Conservation (phyloP, 2,113 vertebrate genomes). For the Clupea harengus region DNA sequence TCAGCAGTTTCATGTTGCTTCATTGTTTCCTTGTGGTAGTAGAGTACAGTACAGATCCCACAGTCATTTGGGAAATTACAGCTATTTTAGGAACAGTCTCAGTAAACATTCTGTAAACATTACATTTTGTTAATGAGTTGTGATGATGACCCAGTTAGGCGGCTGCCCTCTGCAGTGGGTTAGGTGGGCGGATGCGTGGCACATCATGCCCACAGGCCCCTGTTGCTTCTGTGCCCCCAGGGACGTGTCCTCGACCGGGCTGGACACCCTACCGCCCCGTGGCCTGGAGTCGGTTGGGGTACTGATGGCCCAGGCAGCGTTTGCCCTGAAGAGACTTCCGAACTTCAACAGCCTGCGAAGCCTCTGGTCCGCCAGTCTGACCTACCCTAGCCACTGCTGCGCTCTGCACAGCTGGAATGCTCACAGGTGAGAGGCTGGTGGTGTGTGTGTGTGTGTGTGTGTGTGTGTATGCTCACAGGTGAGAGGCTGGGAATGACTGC, state of each 20-base stretch:
- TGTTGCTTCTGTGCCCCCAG: constrained; percentile 54
- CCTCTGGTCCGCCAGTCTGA: constrained; percentile 78
- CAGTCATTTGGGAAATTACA: background rate
- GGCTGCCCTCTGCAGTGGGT: background rate
- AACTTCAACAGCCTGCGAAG: constrained; percentile 74
- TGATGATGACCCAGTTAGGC: background rate
- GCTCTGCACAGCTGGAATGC: constrained; percentile 73
- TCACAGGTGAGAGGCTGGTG: constrained; percentile 63
- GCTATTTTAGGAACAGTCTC: background rate
- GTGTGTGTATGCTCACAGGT: too few relatives aligned
- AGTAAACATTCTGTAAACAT: background rate
- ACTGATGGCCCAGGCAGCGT: constrained; percentile 75
- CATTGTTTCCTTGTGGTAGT: background rate
- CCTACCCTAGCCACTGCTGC: constrained; percentile 88
- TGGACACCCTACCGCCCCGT: constrained; percentile 73
- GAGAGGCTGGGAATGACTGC: too few relatives aligned
- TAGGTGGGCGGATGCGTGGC: background rate
- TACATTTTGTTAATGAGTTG: background rate
- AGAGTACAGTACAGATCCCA: background rate
- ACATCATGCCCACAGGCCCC: background rate
- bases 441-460: too few relatives aligned
- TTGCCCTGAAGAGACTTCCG: constrained; percentile 79
- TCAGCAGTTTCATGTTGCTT: background rate
- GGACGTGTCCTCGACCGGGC: constrained; percentile 79
- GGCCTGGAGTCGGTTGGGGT: constrained; percentile 79